Evolutionary conservation across 2,113 vertebrate species (phyloP), one percentile per base, ranked within the genome.

Genomic region (Mohoua ochrocephala): DNA sequence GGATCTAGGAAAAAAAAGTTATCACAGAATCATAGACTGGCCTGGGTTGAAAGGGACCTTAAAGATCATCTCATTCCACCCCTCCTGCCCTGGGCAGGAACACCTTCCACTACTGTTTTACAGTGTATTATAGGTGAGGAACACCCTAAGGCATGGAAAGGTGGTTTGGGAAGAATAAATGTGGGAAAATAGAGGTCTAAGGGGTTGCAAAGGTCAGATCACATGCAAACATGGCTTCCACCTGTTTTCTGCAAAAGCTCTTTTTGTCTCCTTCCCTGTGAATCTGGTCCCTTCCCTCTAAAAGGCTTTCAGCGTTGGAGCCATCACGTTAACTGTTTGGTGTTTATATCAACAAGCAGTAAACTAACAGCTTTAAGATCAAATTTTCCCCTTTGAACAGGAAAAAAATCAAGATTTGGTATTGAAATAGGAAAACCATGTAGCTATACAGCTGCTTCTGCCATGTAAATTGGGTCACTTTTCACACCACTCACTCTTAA

Each of bases 241-340:
- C 15, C 4, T 27, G 1, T 45, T 90, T 89, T 50, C 35, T 70
- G 5, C 13, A 50, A 73, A 56, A 84, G 6, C 3, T 57, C 4
- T 5, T 93, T 65, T 87, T 54, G 8, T 7, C 5, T 64, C 35
- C 18, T 79, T 69, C 21, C 15, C 9, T 57, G 8, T 16, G 11
- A 37, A 30, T 37, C 11, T 37, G 18, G 1, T 22, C 1, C 0
- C 11, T 81, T 81, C 15, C 15, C 8, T 42, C 19, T 61, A 30
- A 65, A 81, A 67, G 15, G 6, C 15, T 85, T 52, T 15, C 35
- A 31, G 21, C n/a, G 5, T 7, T 59, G 30, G 11, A 74, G 59
- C 73, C 5, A 22, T 79, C 7, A 0, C 18, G 21, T 37, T 68
- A 52, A 30, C 17, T 45, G 2, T 28, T 69, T 13, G 30, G 4